Evolutionary conservation across 2,113 vertebrate genomes (phyloP).

Genomic region (Pollimyrus isidori): DNA sequence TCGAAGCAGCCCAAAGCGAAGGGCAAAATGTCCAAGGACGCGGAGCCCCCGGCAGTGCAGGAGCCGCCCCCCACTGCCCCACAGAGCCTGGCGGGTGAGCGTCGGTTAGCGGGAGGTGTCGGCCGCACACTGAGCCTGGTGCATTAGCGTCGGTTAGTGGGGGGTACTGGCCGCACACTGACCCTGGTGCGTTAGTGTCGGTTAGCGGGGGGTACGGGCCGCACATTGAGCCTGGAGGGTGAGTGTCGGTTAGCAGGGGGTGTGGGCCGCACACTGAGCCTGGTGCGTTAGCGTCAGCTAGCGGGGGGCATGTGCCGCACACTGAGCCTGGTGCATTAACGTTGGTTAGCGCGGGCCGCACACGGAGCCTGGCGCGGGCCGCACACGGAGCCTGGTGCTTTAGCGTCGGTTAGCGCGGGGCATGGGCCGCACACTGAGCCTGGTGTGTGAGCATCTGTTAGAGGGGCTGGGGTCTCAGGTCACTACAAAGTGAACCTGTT

Average conservation of each 20-base stretch:
- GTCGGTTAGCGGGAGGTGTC: background rate
- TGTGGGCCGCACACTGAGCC: too few species aligned
- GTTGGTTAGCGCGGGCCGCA: background rate
- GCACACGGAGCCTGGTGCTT: slow-evolving; percentile 55
- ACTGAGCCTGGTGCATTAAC: background rate
- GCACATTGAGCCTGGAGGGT: background rate
- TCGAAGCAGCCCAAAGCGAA: slow-evolving; percentile 61
- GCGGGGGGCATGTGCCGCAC: too few species aligned
- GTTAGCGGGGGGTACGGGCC: too few species aligned
- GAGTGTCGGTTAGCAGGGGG: background rate
- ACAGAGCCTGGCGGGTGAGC: slow-evolving; percentile 63
- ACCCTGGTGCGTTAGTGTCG: too few species aligned
- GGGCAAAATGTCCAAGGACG: slow-evolving; percentile 41
- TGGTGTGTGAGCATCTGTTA: background rate
- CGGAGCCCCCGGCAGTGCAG: slow-evolving; percentile 40
- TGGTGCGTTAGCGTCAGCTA: too few species aligned
- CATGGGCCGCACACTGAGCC: too few species aligned
- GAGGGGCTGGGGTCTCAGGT: background rate
- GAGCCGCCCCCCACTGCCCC: slow-evolving; percentile 33
- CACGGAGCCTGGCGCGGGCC: too few species aligned
- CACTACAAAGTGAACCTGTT: background rate
- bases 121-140: background rate
- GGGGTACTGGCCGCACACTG: too few species aligned
- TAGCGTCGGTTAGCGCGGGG: slow-evolving; percentile 10
- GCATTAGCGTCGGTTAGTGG: too few species aligned